Conservation (phyloP, 2,797 vertebrate species). For the Brachyalestes nurse region DNA sequence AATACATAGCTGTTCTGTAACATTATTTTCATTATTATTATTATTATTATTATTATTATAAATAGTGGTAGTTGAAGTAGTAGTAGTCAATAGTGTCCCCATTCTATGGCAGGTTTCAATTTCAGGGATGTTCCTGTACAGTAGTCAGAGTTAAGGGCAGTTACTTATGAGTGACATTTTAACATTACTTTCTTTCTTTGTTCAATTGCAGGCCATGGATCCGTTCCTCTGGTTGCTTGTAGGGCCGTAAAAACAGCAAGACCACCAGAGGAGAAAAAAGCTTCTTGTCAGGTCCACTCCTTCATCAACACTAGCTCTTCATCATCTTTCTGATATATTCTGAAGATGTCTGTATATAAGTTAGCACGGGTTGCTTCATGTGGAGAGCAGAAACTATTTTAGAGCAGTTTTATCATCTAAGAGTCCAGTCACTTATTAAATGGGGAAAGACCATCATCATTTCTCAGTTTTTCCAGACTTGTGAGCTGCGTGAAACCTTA, state of each 20-base stretch:
- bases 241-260: slow-evolving; percentile 52
- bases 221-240: slow-evolving; percentile 48
- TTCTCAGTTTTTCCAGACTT: slow-evolving; percentile 17
- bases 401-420: not conserved
- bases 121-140: not conserved
- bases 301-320: slow-evolving; percentile 9
- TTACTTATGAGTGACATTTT: no score
- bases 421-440: slow-evolving; percentile 30
- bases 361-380: slow-evolving; percentile 25
- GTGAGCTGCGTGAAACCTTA: slow-evolving; percentile 31
- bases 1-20: not conserved
- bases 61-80: not conserved
- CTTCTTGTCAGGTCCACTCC: not conserved
- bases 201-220: slow-evolving; percentile 63
- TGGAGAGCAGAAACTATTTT: slow-evolving; percentile 25
- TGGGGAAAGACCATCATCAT: slow-evolving; percentile 36
- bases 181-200: not conserved
- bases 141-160: not conserved
- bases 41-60: not conserved
- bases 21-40: not conserved
- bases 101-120: not conserved
- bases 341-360: slow-evolving; percentile 16
- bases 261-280: slow-evolving; percentile 26
- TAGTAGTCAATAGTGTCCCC: not conserved
- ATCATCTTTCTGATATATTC: slow-evolving; percentile 1